Conservation (phyloP, 2,113 vertebrate species). For the Lepus europaeus region DNA sequence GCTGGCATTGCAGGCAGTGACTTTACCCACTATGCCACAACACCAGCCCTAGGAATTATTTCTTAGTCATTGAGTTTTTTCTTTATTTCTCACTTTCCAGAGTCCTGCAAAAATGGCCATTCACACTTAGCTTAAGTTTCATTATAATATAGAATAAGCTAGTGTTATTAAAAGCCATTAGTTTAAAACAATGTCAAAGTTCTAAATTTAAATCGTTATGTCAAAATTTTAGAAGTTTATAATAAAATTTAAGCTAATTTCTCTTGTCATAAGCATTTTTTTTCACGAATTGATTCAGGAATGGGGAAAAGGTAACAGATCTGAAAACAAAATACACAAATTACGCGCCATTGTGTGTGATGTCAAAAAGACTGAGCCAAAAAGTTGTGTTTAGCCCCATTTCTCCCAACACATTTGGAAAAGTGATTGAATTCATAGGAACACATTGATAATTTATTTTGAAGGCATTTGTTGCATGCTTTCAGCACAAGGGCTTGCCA, state of each 20-base stretch:
- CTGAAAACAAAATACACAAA: slow-evolving; percentile 22
- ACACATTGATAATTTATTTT: slow-evolving; percentile 38
- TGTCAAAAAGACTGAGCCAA: background rate
- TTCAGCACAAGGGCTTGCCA: slow-evolving; percentile 14
- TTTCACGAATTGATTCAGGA: background rate
- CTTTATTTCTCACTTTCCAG: background rate
- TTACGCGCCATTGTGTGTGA: background rate
- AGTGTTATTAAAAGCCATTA: background rate
- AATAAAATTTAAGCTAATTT: slow-evolving; percentile 28
- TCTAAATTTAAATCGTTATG: background rate
- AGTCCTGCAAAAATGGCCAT: background rate
- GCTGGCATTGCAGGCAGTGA: too few relatives aligned
- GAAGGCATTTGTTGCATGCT: background rate
- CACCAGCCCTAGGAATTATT: too few relatives aligned
- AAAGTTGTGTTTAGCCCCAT: background rate
- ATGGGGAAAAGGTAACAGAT: background rate
- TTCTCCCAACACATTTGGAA: slow-evolving; percentile 29
- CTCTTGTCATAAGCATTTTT: background rate
- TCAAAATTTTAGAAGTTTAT: background rate
- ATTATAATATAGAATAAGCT: background rate
- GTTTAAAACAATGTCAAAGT: background rate
- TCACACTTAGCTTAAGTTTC: background rate
- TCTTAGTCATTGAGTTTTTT: background rate
- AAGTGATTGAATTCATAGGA: slow-evolving; percentile 43
- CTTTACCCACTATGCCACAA: too few relatives aligned